phyloP scores from a whole-genome alignment of 2,113 vertebrate species.

The Asarcornis scutulata region DNA sequence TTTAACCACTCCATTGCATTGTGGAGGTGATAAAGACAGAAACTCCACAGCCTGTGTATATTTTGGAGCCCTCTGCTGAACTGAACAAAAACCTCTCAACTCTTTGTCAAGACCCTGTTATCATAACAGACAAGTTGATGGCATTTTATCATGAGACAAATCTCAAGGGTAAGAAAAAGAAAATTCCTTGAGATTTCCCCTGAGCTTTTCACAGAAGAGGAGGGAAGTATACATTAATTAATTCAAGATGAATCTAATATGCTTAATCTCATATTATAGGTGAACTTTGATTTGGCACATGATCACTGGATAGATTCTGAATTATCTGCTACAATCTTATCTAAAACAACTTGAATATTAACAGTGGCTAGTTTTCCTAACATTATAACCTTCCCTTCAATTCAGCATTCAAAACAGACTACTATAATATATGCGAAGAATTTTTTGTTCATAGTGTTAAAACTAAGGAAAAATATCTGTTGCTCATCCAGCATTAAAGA shows the following conservation, averaged over 20 bases:
- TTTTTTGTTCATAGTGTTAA: not conserved
- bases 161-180: not conserved
- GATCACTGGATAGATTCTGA: not conserved
- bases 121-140: not conserved
- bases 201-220: not conserved
- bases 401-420: not conserved
- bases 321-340: not conserved
- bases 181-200: not conserved
- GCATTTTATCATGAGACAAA: not conserved
- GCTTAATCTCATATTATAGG: not conserved
- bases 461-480: not conserved
- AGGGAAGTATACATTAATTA: not conserved
- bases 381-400: not conserved
- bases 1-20: not conserved
- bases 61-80: conserved; percentile 21
- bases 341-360: not conserved
- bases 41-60: not conserved
- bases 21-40: not conserved
- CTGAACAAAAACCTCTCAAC: not conserved
- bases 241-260: not conserved
- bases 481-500: not conserved
- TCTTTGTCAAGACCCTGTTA: not conserved
- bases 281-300: not conserved
- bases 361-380: not conserved
- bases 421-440: not conserved